These are phyloP conservation scores for Malacoraja senta DNA, from an alignment of 2,797 vertebrate genomes.

Conservation along the genomic window DNA sequence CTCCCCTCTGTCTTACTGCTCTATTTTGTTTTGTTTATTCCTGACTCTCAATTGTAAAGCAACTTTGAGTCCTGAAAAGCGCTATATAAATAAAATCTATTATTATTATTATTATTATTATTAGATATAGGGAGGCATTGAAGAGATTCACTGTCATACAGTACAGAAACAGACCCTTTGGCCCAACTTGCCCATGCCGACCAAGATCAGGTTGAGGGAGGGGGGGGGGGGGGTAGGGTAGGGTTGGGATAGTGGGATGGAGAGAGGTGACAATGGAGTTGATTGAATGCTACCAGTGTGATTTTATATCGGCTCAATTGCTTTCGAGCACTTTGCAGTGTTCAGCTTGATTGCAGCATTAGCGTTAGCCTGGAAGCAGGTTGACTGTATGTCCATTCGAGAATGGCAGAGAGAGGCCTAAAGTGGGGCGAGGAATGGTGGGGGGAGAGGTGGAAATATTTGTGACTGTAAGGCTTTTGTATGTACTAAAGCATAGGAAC, in stretches of 20 bases:
- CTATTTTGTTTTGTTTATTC: no score
- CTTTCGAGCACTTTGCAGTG: not conserved
- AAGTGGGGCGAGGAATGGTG: not conserved
- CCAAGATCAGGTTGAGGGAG: not conserved
- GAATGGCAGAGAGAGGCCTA: slow-evolving; percentile 8
- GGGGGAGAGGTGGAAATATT: not conserved
- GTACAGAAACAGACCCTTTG: no score
- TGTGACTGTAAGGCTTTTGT: slow-evolving; percentile 17
- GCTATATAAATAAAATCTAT: no score
- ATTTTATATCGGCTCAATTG: not conserved
- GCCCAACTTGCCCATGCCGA: no score
- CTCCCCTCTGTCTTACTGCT: no score
- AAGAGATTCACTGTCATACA: no score
- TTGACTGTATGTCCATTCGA: not conserved
- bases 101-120: no score
- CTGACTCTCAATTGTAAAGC: no score
- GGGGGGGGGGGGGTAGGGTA: no score
- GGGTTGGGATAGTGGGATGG: not conserved
- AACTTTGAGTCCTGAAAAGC: no score
- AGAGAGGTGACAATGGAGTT: not conserved
- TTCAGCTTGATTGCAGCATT: not conserved
- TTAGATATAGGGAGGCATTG: no score
- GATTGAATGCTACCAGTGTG: not conserved
- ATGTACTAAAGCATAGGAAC: slow-evolving; percentile 5
- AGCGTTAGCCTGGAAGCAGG: not conserved